Base-by-base conservation (phyloP, 2,797 vertebrate species). In the Tiaroga cobitis region DNA sequence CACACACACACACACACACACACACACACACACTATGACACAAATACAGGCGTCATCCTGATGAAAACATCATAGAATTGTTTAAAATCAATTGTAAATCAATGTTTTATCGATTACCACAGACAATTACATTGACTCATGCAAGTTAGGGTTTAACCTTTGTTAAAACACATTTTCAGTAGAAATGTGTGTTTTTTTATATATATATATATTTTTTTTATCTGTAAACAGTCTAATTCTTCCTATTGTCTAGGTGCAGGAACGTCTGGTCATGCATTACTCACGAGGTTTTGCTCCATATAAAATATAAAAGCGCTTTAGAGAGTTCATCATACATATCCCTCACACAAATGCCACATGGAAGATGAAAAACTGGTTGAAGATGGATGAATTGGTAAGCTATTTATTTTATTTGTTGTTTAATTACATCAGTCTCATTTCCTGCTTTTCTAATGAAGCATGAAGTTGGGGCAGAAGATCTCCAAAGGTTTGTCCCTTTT, bases 181-280 rank as follows among this genome's bases (percentile, higher is more conserved):
- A 54, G n/a, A 68, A 46, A 11, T 54, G 32, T 59, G 21, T 85
- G 85, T 86, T 3, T 15, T 37, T 24, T 76, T 54, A 37, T 3
- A 37, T 37, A n/a, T n/a, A n/a, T n/a, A n/a, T n/a, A n/a, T 37
- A 37, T 37, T 37, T 37, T 37, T 29, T 29, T 29, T 10, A 56
- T 6, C 32, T 77, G 49, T 59, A n/a, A 39, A 37, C 11, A 8
- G 26, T 26, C 16, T 73, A 19, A 46, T 46, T 26, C n/a, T 16
- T 49, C 7, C n/a, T 73, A 5, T 73, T 29, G 16, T 73, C 70
- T 29, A 29, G n/a, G 3, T 46, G 70, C 39, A 46, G 19, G 69
- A 18, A 46, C n/a, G 16, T 72, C 41, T 46, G 41, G 6, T 43
- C 69, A 43, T 26, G 69, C 69, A 43, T 46, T 72, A 26, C n/a